Base-by-base conservation (phyloP, 2,888 invertebrate genomes). In the Gari tellinella region DNA sequence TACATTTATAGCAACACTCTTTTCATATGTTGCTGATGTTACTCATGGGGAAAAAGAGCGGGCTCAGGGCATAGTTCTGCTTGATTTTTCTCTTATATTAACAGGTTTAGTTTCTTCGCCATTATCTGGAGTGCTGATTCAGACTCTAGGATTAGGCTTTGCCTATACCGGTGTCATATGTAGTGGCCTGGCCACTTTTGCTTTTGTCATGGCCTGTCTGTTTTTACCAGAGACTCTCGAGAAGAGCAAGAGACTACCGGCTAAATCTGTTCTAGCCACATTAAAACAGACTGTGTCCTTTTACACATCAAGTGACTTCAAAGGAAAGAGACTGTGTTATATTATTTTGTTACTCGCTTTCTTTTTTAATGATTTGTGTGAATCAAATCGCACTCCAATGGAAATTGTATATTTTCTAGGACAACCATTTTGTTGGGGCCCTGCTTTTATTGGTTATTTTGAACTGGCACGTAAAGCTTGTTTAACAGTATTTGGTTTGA, bases 341-440 rank as follows among this genome's bases (percentile, higher is more conserved):
- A 21, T 65, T 21, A n/a, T 77, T 3, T 56, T 77, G 0, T 19
- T 77, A 14, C n/a, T 66, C 8, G 52, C 66, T 1, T 77, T 72
- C 26, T 43, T 46, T 1, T 68, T 72, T 49, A 57, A 65, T 17
- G 65, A 56, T 25, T 23, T 77, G 0, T 62, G 43, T 21, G 40
- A 41, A 4, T n/a, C 49, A n/a, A 62, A 61, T n/a, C 46, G 69
- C 19, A 25, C 65, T 21, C 15, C 45, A 17, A n/a, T 77, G 17
- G 77, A 77, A 51, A 72, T 62, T n/a, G 40, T 72, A 2, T 77
- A 69, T 40, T 57, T 72, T n/a, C 63, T 77, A 0, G 73, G 73
- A 1, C 56, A 62, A 45, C 78, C 78, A 48, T 78, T 78, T 43
- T 78, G 78, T 40, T 78, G 73, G 73, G 68, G 43, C 37, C 70